Conservation (phyloP, 2,113 vertebrate genomes). For the Eonycteris spelaea region DNA sequence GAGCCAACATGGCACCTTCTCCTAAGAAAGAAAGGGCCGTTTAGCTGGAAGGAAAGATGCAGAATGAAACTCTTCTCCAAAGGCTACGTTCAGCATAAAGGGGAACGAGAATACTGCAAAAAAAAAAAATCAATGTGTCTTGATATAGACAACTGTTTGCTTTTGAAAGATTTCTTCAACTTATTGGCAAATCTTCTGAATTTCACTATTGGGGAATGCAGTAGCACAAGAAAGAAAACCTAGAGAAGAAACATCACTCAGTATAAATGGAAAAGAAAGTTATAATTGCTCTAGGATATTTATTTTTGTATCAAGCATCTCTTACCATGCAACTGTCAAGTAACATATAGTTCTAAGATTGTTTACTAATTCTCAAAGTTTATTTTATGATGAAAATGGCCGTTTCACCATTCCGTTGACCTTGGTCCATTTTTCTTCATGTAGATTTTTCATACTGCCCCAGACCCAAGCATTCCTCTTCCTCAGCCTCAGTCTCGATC, state of each 20-base stretch:
- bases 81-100: neutral
- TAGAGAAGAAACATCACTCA: neutral
- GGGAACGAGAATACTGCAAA: neutral
- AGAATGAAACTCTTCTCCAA: neutral
- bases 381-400: neutral
- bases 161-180: neutral
- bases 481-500: conserved; percentile 93
- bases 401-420: neutral
- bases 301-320: neutral
- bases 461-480: conserved; percentile 92
- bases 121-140: neutral
- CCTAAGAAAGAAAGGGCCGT: neutral
- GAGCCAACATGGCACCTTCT: neutral
- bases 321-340: neutral
- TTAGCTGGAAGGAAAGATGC: neutral
- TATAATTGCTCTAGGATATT: neutral
- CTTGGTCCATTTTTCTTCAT: neutral
- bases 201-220: neutral
- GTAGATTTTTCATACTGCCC: conserved; percentile 94
- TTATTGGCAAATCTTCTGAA: neutral
- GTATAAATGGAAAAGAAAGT: neutral
- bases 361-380: neutral
- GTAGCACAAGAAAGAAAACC: neutral
- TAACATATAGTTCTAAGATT: neutral
- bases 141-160: neutral